Evolutionary conservation across 2,888 invertebrate genomes (phyloP), one percentile per base, ranked within the genome.

Genomic region (Lamellibrachia columna): DNA sequence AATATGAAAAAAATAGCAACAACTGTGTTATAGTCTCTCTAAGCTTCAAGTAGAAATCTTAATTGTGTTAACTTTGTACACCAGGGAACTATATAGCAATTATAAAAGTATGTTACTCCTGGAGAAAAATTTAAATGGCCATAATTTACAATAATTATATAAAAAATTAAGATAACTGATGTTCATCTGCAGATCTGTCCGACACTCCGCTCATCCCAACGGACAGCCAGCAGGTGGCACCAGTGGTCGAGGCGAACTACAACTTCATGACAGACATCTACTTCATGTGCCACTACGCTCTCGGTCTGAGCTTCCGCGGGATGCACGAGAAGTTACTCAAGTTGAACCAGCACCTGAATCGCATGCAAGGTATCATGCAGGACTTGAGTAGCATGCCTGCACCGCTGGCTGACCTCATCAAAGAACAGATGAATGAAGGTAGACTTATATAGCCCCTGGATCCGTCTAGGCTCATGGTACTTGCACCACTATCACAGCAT

Each of bases 261-360:
- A 95, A 93, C 92, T 99, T 99, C 96, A 98, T 98, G 22, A 98
- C 98, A 0, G 98, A 99, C 96, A 98, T 98, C 95, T 99, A 99
- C 96, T 99, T 98, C 96, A 97, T 99, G 97, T 98, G 98, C 0
- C 99, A 99, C 96, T 98, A 98, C 95, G 98, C 98, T 92, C 97
- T 99, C 92, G 98, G 98, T 96, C 97, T 99, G 92, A 98, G 98
- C 0, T 96, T 97, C 94, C 96, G 96, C 92, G 95, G 95, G 58
- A 96, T 97, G 22, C 96, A 97, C 93, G 97, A 97, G 95, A 97
- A 97, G 94, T 93, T 94, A 40, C n/a, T 93, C 53, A 93, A 93
- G 92, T 90, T 93, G 52, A 94, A 94, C 92, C 93, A 94, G 91
- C 97, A 97, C 93, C 95, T 98, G 95, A 97, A 97, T 75, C 97